A percentile compares a stretch with the other conserved stretches of the same genome.
These are phyloP conservation scores for Porites lutea DNA, from an alignment of 64 coral and sea anemone species.

Conservation along the genomic window DNA sequence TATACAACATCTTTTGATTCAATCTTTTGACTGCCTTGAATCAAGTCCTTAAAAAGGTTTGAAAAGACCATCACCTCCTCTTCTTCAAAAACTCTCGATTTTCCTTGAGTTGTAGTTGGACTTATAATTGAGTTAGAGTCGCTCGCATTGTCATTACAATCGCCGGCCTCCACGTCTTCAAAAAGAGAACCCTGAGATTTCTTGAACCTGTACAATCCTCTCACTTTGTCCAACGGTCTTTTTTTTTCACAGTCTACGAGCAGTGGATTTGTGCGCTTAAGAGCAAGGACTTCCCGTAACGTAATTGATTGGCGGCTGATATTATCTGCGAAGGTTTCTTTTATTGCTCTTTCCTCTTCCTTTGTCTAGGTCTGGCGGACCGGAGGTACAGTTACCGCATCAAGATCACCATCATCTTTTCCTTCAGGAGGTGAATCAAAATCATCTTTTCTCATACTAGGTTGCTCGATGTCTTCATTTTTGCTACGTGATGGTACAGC, in stretches of 20 bases:
- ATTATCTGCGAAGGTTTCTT: slow-evolving; percentile 4
- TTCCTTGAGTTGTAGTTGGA: too few relatives aligned
- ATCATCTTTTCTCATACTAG: background rate
- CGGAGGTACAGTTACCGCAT: background rate
- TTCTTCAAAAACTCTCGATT: too few relatives aligned
- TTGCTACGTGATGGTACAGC: background rate
- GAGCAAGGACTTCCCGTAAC: background rate
- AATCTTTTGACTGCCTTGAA: too few relatives aligned
- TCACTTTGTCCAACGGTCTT: slow-evolving; percentile 8
- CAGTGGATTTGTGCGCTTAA: background rate
- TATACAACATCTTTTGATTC: too few relatives aligned
- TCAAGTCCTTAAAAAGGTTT: too few relatives aligned
- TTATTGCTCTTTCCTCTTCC: background rate
- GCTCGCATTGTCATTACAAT: too few relatives aligned
- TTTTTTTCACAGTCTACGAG: background rate
- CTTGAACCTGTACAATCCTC: background rate
- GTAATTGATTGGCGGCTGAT: slow-evolving; percentile 8
- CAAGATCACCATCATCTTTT: background rate
- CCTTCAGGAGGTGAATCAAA: background rate
- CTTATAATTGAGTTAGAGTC: background rate
- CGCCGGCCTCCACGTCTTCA: background rate
- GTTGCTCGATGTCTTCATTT: background rate
- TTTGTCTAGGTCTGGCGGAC: background rate
- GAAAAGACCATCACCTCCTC: too few relatives aligned
- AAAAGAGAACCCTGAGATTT: background rate